Percentiles rank a stretch among this genome's conserved stretches.
Evolutionary conservation across 2,797 vertebrate species (phyloP).

Genomic region (Argyrosomus regius): DNA sequence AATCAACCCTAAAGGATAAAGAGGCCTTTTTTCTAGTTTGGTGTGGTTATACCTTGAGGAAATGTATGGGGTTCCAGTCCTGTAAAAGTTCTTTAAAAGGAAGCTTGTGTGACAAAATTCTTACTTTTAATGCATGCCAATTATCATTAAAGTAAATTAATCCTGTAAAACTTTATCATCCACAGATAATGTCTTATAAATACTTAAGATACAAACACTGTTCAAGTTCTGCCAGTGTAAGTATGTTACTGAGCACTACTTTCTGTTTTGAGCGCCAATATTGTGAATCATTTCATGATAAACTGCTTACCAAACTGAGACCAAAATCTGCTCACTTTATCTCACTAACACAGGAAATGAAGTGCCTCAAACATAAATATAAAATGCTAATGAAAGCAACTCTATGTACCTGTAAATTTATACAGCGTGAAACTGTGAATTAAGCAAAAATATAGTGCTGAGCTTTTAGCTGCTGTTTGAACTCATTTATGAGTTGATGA

Average conservation of each 20-base stretch:
- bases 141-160: not conserved
- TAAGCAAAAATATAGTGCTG: not conserved
- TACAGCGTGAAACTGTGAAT: conserved; percentile 13
- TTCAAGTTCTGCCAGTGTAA: too few species aligned
- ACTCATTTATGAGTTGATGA: conserved; percentile 14
- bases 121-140: not conserved
- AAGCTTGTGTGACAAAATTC: not conserved
- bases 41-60: not conserved
- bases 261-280: not conserved
- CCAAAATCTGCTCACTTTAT: not conserved
- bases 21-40: not conserved
- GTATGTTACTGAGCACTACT: not conserved
- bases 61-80: not conserved
- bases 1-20: not conserved
- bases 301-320: not conserved
- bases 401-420: conserved; percentile 26
- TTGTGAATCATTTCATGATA: not conserved
- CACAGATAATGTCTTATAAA: too few species aligned
- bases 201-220: not conserved
- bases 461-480: not conserved
- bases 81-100: not conserved
- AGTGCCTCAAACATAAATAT: conserved; percentile 8
- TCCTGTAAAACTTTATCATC: not conserved
- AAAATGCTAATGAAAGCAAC: conserved; percentile 4
- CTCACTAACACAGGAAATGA: not conserved